These are phyloP conservation scores for Tortrix viridana DNA, from an alignment of 2,888 invertebrate species.

Conservation along the genomic window DNA sequence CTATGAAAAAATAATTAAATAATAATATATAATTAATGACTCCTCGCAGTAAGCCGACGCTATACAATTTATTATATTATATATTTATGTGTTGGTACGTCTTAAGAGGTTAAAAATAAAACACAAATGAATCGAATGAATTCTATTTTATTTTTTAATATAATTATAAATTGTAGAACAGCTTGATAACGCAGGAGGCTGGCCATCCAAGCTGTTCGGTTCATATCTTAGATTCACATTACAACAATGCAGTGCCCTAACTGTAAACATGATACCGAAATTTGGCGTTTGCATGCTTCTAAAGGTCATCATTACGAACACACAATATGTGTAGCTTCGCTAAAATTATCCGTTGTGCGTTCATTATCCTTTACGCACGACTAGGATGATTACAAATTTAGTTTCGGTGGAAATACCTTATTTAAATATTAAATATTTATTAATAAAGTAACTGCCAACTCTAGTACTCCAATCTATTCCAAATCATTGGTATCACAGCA, in stretches of 20 bases:
- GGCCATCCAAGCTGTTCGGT: constrained; percentile 77
- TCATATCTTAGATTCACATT: constrained; percentile 56
- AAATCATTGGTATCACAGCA: constrained; percentile 78
- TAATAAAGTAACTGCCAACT: constrained; percentile 47
- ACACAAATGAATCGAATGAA: constrained; percentile 62
- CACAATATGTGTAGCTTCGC: too few species aligned
- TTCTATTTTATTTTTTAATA: constrained; percentile 76
- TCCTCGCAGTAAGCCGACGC: too few species aligned
- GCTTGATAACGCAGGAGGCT: constrained; percentile 74
- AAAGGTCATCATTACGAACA: too few species aligned
- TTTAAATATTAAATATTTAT: constrained; percentile 33
- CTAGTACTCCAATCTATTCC: constrained; percentile 55
- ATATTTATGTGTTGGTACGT: not conserved
- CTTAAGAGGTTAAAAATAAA: constrained; percentile 48
- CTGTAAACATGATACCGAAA: constrained; percentile 46
- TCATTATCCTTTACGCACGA: constrained; percentile 17
- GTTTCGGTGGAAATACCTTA: constrained; percentile 18
- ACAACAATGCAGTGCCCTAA: constrained; percentile 47
- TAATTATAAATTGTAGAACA: constrained; percentile 79
- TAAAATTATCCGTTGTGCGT: constrained; percentile 30
- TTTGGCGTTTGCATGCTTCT: constrained; percentile 51
- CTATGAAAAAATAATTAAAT: too few species aligned
- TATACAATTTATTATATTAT: not conserved
- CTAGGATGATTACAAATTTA: not conserved
- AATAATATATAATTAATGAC: too few species aligned